A percentile compares a stretch with the other conserved stretches of the same genome.
Conservation (phyloP, 2,113 vertebrate species). For the Heliornis fulica region DNA sequence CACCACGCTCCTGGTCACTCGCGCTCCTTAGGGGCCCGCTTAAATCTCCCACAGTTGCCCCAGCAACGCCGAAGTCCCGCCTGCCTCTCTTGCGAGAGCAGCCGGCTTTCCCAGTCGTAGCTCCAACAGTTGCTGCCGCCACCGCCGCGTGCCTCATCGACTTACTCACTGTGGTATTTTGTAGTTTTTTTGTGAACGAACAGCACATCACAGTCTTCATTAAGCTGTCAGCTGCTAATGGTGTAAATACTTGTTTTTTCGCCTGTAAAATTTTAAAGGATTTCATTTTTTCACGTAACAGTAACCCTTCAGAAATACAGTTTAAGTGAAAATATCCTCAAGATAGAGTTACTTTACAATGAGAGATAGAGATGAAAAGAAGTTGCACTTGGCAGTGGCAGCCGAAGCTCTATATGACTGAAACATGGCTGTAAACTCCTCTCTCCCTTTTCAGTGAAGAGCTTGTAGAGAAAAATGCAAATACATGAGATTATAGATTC, state of each 20-base stretch:
- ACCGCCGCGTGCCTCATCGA: no score
- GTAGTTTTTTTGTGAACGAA: neutral
- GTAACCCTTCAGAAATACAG: neutral
- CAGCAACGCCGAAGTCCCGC: no score
- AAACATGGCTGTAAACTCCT: neutral
- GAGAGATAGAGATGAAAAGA: neutral
- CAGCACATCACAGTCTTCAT: neutral
- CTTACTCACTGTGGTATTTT: neutral
- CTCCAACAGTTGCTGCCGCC: no score
- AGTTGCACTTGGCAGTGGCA: neutral
- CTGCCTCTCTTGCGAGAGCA: no score
- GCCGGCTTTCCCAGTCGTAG: no score
- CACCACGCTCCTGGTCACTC: no score
- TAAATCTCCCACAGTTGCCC: no score
- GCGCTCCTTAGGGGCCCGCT: no score
- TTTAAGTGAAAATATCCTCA: neutral
- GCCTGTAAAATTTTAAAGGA: neutral
- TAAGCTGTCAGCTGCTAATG: neutral
- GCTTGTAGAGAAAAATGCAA: neutral
- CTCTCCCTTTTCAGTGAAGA: neutral
- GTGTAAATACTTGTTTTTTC: neutral
- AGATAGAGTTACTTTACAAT: neutral
- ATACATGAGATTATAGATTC: neutral
- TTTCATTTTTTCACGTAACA: neutral
- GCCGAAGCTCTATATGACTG: neutral